phyloP scores from a whole-genome alignment of 2,113 vertebrate species.

The Galemys pyrenaicus region DNA sequence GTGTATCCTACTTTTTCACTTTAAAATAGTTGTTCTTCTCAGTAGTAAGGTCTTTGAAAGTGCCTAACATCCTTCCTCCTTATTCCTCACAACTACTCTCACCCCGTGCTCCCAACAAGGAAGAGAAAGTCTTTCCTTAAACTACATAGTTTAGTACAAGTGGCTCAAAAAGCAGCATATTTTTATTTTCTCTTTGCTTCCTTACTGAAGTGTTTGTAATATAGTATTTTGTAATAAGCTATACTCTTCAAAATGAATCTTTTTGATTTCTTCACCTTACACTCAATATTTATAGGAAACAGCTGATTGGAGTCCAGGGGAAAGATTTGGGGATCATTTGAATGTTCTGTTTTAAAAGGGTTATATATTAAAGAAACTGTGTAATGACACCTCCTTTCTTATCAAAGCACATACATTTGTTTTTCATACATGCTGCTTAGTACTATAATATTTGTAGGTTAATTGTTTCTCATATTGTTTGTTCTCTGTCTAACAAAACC shows the following conservation, averaged over 20 bases:
- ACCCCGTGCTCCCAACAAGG: neutral
- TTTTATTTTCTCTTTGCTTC: neutral
- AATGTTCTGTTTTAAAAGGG: slow-evolving; percentile 26
- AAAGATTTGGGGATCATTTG: neutral
- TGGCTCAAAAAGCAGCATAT: neutral
- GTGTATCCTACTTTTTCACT: neutral
- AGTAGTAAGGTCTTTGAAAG: neutral
- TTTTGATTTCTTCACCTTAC: neutral
- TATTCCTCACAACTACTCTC: neutral
- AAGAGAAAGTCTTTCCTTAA: neutral
- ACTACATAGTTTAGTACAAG: neutral
- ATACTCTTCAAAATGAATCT: slow-evolving; percentile 12
- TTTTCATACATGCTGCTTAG: neutral
- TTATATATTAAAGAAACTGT: neutral
- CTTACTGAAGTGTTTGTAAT: neutral
- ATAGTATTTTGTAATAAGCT: neutral
- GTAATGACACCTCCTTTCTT: neutral
- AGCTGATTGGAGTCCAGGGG: neutral
- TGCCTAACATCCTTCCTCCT: neutral
- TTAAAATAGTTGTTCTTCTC: neutral
- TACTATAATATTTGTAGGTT: neutral
- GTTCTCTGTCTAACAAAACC: neutral
- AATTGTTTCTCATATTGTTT: neutral
- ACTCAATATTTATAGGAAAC: neutral
- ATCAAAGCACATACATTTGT: neutral